These are phyloP conservation scores for Prionace glauca DNA, from an alignment of 2,797 vertebrate species.

Conservation along the genomic window DNA sequence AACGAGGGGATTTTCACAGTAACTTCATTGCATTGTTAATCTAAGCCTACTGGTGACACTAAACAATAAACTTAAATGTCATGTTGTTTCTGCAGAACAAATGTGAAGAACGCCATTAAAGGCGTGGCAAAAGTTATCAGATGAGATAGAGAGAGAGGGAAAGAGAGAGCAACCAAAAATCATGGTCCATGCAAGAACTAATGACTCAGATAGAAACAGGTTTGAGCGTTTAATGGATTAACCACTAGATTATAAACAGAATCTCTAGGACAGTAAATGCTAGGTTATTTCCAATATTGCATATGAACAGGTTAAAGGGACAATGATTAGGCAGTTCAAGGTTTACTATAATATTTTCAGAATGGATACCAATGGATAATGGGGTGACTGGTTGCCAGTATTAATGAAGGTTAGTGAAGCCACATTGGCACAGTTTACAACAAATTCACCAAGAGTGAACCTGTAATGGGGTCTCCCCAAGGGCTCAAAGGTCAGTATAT, in stretches of 20 bases:
- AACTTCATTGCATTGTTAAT: no score
- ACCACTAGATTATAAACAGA: background rate
- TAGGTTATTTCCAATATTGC: background rate
- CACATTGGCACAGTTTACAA: no score
- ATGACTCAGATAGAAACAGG: background rate
- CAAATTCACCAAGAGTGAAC: no score
- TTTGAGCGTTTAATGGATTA: background rate
- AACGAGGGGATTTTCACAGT: no score
- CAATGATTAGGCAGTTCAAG: background rate
- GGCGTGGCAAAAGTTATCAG: background rate
- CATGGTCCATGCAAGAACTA: background rate
- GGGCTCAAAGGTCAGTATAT: no score
- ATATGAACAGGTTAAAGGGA: background rate
- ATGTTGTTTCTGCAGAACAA: background rate
- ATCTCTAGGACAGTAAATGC: background rate
- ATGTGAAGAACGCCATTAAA: background rate
- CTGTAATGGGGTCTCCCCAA: no score
- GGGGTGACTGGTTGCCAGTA: background rate
- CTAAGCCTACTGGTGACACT: no score
- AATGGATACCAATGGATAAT: background rate
- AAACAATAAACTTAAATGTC: no score
- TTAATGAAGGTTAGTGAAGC: background rate
- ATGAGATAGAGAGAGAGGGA: no score
- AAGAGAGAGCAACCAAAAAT: background rate
- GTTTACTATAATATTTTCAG: background rate